These are phyloP conservation scores for Crotophaga sulcirostris DNA, from an alignment of 2,113 vertebrate genomes.

Conservation along the genomic window DNA sequence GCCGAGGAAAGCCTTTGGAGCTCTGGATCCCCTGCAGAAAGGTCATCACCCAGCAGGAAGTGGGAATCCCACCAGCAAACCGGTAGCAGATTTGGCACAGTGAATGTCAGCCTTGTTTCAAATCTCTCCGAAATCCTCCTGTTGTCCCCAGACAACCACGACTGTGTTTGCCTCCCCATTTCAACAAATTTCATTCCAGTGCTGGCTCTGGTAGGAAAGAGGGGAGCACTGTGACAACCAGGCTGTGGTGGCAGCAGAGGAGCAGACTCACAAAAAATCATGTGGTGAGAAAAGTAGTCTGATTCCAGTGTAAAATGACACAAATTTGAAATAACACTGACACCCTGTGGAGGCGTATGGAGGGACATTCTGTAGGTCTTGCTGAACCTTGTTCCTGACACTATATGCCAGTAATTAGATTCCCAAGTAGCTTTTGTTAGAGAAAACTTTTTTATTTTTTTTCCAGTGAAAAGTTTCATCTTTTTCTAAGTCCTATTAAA, in stretches of 20 bases:
- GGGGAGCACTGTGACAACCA: neutral
- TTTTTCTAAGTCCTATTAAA: neutral
- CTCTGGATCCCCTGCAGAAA: neutral
- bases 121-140: neutral
- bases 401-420: neutral
- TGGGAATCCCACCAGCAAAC: neutral
- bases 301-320: neutral
- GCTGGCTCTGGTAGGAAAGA: neutral
- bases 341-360: slow-evolving; percentile 68
- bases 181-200: neutral
- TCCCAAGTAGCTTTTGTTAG: neutral
- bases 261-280: neutral
- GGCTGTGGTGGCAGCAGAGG: neutral
- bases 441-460: neutral
- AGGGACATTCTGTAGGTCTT: neutral
- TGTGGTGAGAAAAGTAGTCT: neutral
- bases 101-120: neutral
- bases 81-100: neutral
- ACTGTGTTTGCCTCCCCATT: fast-evolving
- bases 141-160: neutral
- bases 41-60: neutral
- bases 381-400: neutral
- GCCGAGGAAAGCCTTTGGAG: neutral
- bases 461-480: neutral
- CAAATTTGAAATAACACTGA: slow-evolving; percentile 70